A percentile compares a stretch with the other conserved stretches of the same genome.
These are phyloP conservation scores for Cheumatopsyche charites DNA, from an alignment of 1,140 invertebrate species.

Conservation along the genomic window DNA sequence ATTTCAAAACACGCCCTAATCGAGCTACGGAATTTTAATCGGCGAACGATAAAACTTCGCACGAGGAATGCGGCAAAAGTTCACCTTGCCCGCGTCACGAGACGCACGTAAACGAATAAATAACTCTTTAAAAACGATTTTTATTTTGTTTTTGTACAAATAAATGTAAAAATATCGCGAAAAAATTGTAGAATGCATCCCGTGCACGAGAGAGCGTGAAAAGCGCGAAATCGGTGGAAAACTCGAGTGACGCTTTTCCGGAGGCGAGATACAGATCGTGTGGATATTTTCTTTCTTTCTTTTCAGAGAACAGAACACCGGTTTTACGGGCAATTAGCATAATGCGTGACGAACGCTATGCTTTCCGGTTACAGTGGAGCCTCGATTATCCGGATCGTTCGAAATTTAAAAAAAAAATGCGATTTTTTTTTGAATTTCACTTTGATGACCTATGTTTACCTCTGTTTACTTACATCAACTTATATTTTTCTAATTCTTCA, in stretches of 20 bases:
- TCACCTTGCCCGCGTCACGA: conserved; percentile 4
- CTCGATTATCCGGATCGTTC: too few relatives aligned
- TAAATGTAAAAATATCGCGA: too few relatives aligned
- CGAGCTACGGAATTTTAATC: not conserved
- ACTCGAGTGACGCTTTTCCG: not conserved
- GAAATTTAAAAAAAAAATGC: too few relatives aligned
- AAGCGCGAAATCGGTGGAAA: not conserved
- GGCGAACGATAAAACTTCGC: not conserved
- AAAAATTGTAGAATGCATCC: not conserved
- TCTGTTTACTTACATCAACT: too few relatives aligned
- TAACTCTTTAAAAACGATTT: too few relatives aligned
- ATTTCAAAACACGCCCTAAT: too few relatives aligned
- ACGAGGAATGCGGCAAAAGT: conserved; percentile 5
- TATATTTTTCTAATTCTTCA: too few relatives aligned
- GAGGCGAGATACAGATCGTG: not conserved
- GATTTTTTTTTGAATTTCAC: too few relatives aligned
- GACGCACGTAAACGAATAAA: not conserved
- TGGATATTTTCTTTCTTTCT: not conserved
- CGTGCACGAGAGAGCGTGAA: too few relatives aligned
- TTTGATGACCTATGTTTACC: too few relatives aligned
- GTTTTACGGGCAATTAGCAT: conserved; percentile 13
- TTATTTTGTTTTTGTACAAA: too few relatives aligned
- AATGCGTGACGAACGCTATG: conserved; percentile 14
- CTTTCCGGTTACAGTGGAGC: too few relatives aligned
- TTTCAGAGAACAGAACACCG: not conserved